These are phyloP conservation scores for Chirona hameri DNA, from an alignment of 2,888 invertebrate species.

Conservation along the genomic window DNA sequence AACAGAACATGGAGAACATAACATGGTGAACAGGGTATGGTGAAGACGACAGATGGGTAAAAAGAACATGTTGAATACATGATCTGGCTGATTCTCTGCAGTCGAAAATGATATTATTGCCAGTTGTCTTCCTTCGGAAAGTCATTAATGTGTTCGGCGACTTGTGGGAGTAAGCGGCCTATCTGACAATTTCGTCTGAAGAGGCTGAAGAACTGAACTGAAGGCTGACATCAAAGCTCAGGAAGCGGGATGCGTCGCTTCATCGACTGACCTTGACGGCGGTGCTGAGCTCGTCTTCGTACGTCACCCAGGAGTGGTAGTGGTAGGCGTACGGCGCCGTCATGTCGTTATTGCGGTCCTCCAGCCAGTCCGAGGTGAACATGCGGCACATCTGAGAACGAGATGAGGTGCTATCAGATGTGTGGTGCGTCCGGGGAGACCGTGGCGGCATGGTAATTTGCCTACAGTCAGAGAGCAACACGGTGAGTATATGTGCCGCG, in stretches of 20 bases:
- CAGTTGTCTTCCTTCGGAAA: too few species aligned
- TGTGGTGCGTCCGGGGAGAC: background rate
- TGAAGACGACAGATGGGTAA: too few species aligned
- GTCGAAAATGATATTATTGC: too few species aligned
- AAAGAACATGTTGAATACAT: background rate
- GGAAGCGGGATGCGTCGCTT: too few species aligned
- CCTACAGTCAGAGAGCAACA: too few species aligned
- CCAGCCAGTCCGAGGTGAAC: conserved; percentile 61
- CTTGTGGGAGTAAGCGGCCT: too few species aligned
- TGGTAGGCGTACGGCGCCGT: conserved; percentile 73
- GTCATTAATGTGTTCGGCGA: too few species aligned
- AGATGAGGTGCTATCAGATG: background rate
- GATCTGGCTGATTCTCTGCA: too few species aligned
- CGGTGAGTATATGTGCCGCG: too few species aligned
- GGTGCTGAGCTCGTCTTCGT: conserved; percentile 67
- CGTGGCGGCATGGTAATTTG: too few species aligned
- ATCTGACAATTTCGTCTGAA: too few species aligned
- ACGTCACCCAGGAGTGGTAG: conserved; percentile 67
- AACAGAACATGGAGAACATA: background rate
- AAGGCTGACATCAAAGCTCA: background rate
- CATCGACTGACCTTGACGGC: conserved; percentile 59
- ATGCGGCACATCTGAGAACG: conserved; percentile 53
- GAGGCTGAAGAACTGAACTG: background rate
- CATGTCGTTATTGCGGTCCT: conserved; percentile 72
- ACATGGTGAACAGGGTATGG: too few species aligned